These are phyloP conservation scores for Lathronympha strigana DNA, from an alignment of 2,888 invertebrate species.

Conservation along the genomic window DNA sequence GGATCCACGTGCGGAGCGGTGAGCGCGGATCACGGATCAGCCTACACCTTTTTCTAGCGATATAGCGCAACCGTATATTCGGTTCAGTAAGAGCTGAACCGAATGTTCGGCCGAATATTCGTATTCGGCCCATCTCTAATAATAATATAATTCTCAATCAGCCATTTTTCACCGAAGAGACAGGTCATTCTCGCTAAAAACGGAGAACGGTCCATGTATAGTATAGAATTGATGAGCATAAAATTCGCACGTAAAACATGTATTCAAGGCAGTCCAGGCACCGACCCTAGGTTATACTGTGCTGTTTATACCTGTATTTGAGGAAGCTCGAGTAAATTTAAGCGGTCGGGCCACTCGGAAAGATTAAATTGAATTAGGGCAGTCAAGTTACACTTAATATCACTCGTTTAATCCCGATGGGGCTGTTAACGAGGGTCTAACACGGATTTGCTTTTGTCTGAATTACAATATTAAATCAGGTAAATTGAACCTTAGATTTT, in stretches of 20 bases:
- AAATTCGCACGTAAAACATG: not conserved
- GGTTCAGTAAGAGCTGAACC: too few relatives aligned
- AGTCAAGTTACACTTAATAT: not conserved
- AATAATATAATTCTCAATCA: too few relatives aligned
- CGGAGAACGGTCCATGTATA: too few relatives aligned
- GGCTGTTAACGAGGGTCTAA: not conserved
- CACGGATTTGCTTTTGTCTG: not conserved
- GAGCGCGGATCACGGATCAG: too few relatives aligned
- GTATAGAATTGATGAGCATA: too few relatives aligned
- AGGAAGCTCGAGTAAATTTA: slow-evolving; percentile 4
- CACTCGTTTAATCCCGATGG: slow-evolving; percentile 10
- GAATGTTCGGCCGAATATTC: too few relatives aligned
- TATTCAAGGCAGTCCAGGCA: not conserved
- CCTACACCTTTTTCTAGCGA: too few relatives aligned
- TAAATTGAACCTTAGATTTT: not conserved
- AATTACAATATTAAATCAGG: not conserved
- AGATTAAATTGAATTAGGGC: slow-evolving; percentile 19
- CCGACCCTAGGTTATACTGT: not conserved
- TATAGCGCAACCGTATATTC: too few relatives aligned
- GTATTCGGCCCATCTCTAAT: too few relatives aligned
- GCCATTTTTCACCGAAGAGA: too few relatives aligned
- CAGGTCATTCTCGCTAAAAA: too few relatives aligned
- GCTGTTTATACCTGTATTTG: slow-evolving; percentile 4
- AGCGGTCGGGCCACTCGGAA: not conserved
- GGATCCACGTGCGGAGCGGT: too few relatives aligned